A percentile compares a stretch with the other conserved stretches of the same genome.
phyloP scores from a whole-genome alignment of 1,140 invertebrate genomes.

The Tetramorium alpestre region DNA sequence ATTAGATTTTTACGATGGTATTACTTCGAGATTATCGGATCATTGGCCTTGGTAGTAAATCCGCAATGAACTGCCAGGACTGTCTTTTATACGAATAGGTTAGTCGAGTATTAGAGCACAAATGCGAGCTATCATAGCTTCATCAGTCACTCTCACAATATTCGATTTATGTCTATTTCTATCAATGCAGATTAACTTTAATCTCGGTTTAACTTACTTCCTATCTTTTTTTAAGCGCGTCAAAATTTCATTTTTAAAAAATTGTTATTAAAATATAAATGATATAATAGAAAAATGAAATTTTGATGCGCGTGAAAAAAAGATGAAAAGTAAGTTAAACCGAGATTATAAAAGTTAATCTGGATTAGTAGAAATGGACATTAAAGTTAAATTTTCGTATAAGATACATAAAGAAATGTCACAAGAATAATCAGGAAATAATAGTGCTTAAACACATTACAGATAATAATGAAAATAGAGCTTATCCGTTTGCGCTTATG shows the following conservation, averaged over 20 bases:
- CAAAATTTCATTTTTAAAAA: no score
- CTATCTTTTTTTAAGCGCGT: no score
- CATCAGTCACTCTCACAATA: not conserved
- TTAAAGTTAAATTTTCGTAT: not conserved
- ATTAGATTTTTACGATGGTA: slow-evolving; percentile 43
- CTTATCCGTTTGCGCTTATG: not conserved
- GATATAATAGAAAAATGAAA: no score
- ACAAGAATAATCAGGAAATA: not conserved
- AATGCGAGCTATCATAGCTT: not conserved
- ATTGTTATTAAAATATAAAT: no score
- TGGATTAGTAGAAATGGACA: no score
- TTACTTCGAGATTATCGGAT: slow-evolving; percentile 37
- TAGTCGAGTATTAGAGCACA: not conserved
- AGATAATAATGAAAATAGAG: not conserved
- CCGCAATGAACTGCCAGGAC: not conserved
- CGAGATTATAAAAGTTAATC: no score
- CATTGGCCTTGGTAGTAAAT: not conserved
- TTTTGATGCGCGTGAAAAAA: no score
- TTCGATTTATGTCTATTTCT: not conserved
- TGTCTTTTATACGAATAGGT: not conserved
- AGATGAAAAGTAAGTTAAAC: no score
- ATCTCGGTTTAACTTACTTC: no score
- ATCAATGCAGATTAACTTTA: no score
- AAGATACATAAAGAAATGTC: not conserved
- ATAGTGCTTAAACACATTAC: not conserved